Base-by-base conservation (phyloP, 2,113 vertebrate species). In the Reinhardtius hippoglossoides region DNA sequence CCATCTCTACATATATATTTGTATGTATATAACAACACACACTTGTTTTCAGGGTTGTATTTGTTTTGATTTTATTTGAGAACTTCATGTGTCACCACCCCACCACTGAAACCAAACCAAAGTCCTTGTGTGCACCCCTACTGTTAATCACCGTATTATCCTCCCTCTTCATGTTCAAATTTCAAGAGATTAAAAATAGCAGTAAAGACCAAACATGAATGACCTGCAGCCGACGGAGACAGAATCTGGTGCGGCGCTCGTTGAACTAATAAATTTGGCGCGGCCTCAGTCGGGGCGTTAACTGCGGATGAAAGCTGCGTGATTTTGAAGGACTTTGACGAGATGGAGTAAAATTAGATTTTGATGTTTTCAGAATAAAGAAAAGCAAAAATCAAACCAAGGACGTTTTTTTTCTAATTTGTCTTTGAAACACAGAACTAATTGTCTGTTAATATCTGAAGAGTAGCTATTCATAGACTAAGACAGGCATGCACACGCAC, bases 381-480 rank as follows among this genome's bases (percentile, higher is more conserved):
- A 35, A 70, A 50, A 56, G 37, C 64, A 66, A 20, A 84, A 83
- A 79, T 82, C 61, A 66, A 80, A 80, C 88, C 80, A 87, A 90
- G 87, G 82, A 79, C 82, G 6, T 87, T 88, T 72, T 71, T 82
- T 71, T 31, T 31, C 3, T 21, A 58, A 60, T 88, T 83, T 69
- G 55, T 75, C 87, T 85, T 90, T 89, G 87, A 91, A 81, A 89
- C 66, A 56, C 55, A 71, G 71, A 83, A 83, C 86, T 91, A 87
- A 91, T 91, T 92, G 86, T 90, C 82, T 87, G 72, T 86, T 89
- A 90, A 89, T 89, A 86, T 89, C 85, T 85, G 83, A 87, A 67
- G 68, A 79, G 70, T 44, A 74, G 87, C 84, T 88, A 86, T 87
- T 88, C 80, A 83, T 87, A 87, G 88, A 88, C 55, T 40, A 35